Evolutionary conservation across 2,113 vertebrate species (phyloP).

Genomic region (Saccopteryx bilineata): DNA sequence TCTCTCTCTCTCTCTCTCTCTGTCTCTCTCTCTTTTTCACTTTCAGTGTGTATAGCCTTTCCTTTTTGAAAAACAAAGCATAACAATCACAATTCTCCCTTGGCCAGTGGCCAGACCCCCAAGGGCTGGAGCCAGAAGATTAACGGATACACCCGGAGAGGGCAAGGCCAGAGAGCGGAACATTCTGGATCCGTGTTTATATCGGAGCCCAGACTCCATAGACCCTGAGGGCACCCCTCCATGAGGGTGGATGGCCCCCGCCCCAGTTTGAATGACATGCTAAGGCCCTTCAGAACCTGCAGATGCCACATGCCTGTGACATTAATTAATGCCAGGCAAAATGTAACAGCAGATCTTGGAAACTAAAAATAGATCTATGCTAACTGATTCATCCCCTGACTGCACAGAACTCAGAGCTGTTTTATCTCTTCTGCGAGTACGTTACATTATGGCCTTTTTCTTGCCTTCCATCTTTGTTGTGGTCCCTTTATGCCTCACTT

Average conservation of each 20-base stretch:
- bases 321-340: slow-evolving; percentile 80
- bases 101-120: slow-evolving; percentile 72
- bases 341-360: slow-evolving; percentile 73
- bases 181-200: slow-evolving; percentile 48
- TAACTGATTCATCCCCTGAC: slow-evolving; percentile 75
- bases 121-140: slow-evolving; percentile 40
- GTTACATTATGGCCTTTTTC: background rate
- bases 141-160: slow-evolving; percentile 60
- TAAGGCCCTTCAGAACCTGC: slow-evolving; percentile 49
- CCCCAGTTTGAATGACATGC: background rate
- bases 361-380: slow-evolving; percentile 79
- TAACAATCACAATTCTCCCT: slow-evolving; percentile 45
- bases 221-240: background rate
- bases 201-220: background rate
- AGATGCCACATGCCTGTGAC: slow-evolving; percentile 74
- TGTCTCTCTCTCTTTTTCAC: background rate
- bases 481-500: background rate
- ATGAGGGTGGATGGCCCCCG: background rate
- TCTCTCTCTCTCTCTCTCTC: background rate
- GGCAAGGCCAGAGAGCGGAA: slow-evolving; percentile 66
- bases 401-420: slow-evolving; percentile 49
- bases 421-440: background rate
- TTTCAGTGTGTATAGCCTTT: slow-evolving; percentile 51
- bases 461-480: slow-evolving; percentile 49
- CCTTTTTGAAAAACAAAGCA: slow-evolving; percentile 75